Conservation (phyloP, 1,140 invertebrate species). For the Saccostrea glomerata region DNA sequence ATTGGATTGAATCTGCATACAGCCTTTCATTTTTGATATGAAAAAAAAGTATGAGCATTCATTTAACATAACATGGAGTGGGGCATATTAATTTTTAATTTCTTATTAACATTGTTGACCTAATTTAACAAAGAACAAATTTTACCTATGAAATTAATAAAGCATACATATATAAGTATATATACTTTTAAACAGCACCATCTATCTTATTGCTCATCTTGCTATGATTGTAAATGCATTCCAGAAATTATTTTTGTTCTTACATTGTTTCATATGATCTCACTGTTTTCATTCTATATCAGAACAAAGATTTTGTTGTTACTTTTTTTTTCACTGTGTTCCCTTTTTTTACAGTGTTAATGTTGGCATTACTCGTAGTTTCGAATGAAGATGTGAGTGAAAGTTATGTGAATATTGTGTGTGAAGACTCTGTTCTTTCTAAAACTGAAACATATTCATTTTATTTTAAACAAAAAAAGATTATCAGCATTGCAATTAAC, state of each 20-base stretch:
- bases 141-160: background rate
- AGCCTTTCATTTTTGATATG: too few relatives aligned
- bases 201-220: background rate
- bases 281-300: conserved; percentile 21
- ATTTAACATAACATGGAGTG: too few relatives aligned
- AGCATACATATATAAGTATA: background rate
- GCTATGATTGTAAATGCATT: conserved; percentile 4
- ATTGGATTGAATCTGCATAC: too few relatives aligned
- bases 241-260: conserved; percentile 7
- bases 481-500: background rate
- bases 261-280: conserved; percentile 20
- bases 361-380: conserved; percentile 25
- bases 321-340: conserved; percentile 16
- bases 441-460: background rate
- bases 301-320: conserved; percentile 31
- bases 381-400: background rate
- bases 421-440: background rate
- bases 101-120: too few relatives aligned
- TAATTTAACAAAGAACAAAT: background rate
- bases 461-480: background rate
- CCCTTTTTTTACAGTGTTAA: background rate
- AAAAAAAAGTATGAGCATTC: too few relatives aligned
- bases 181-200: background rate
- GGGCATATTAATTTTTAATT: too few relatives aligned
- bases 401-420: background rate